Conservation (phyloP, 2,113 vertebrate genomes). For the Opisthocomus hoazin region DNA sequence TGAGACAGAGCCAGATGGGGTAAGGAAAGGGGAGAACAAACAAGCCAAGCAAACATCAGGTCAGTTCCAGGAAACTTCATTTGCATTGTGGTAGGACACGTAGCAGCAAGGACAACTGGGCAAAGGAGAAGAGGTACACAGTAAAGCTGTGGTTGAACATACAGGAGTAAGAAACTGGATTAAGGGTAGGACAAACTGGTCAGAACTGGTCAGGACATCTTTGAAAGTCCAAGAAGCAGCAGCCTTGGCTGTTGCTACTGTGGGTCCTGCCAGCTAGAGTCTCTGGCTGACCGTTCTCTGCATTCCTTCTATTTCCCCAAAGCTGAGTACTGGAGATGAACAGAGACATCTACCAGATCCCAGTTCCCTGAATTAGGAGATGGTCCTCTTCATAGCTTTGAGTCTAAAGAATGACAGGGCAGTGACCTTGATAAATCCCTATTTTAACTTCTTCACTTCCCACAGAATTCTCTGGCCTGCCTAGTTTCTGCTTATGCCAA, state of each 20-base stretch:
- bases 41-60: background rate
- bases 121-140: background rate
- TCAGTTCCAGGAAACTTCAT: background rate
- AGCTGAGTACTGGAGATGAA: background rate
- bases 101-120: background rate
- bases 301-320: background rate
- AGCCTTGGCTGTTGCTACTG: background rate
- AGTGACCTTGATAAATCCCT: background rate
- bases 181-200: background rate
- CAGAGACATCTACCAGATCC: background rate
- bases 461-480: conserved; percentile 13
- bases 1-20: background rate
- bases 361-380: background rate
- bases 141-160: background rate
- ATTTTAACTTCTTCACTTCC: conserved; percentile 5
- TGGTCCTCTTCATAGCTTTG: background rate
- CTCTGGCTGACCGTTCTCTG: background rate
- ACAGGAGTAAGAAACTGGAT: background rate
- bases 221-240: background rate
- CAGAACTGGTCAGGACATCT: background rate
- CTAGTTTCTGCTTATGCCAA: background rate
- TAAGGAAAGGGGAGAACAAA: background rate
- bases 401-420: conserved; percentile 3
- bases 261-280: background rate
- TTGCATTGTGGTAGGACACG: background rate